Percentiles rank a stretch among this genome's conserved stretches.
Conservation (phyloP, 37 sponge, comb jelly and placozoan genomes). For the Halichondria panicea region DNA sequence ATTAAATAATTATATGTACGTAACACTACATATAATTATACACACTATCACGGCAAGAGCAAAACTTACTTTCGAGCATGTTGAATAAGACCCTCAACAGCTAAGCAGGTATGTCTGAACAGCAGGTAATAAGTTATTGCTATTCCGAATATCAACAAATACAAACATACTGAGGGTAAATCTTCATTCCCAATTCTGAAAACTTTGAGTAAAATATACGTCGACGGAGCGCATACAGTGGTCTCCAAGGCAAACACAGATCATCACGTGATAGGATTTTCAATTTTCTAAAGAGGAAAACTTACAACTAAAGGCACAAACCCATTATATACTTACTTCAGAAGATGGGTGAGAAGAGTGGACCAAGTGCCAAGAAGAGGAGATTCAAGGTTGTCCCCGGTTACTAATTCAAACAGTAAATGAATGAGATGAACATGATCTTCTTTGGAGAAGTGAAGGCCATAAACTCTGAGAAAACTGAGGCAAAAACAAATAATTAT, state of each 20-base stretch:
- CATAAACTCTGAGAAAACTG: constrained; percentile 81
- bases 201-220: constrained; percentile 62
- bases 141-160: background rate
- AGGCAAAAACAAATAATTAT: background rate
- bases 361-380: constrained; percentile 50
- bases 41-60: background rate
- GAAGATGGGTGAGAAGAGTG: constrained; percentile 42
- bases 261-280: constrained; percentile 75
- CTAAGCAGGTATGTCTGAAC: constrained; percentile 9
- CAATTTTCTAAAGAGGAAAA: constrained; percentile 47
- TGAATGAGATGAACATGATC: constrained; percentile 84
- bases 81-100: constrained; percentile 22
- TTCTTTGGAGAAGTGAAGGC: constrained; percentile 75
- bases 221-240: constrained; percentile 73
- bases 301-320: too few species aligned
- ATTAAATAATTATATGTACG: too few species aligned
- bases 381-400: constrained; percentile 67
- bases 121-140: background rate
- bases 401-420: constrained; percentile 70
- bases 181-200: constrained; percentile 57
- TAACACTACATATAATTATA: too few species aligned
- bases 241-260: constrained; percentile 85
- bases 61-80: constrained; percentile 61
- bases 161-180: constrained; percentile 46
- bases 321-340: constrained; percentile 53